Conservation (phyloP, 2,888 invertebrate species). For the Watsonalla binaria region DNA sequence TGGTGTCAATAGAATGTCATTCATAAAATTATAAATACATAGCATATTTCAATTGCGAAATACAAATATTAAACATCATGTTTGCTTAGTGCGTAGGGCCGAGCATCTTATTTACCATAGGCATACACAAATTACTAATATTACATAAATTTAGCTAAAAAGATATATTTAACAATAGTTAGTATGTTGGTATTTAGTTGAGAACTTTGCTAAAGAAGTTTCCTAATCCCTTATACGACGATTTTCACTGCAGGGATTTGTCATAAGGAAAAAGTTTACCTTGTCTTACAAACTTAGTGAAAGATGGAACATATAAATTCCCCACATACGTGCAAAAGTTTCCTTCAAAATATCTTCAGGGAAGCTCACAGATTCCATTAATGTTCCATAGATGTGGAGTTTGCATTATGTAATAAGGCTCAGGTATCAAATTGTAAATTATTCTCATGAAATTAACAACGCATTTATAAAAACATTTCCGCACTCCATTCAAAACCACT, state of each 20-base stretch:
- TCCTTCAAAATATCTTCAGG: not conserved
- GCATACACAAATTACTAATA: no score
- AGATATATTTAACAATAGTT: no score
- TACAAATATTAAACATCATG: no score
- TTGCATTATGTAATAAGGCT: not conserved
- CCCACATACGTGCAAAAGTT: constrained; percentile 5
- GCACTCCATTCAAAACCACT: not conserved
- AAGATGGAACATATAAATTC: constrained; percentile 5
- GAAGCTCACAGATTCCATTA: not conserved
- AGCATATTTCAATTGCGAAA: no score
- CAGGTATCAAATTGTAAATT: not conserved
- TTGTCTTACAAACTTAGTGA: constrained; percentile 14
- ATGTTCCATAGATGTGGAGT: no score
- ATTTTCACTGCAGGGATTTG: constrained; percentile 18
- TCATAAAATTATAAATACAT: no score
- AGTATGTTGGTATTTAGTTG: not conserved
- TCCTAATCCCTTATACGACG: constrained; percentile 13
- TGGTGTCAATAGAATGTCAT: no score
- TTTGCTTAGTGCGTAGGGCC: no score
- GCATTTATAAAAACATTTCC: not conserved
- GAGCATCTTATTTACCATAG: no score
- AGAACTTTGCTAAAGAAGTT: not conserved
- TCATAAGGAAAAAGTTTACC: constrained; percentile 16
- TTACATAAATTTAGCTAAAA: no score
- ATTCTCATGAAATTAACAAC: not conserved